Evolutionary conservation across 2,113 vertebrate species (phyloP).

Genomic region (Nothocercus nigrocapillus): DNA sequence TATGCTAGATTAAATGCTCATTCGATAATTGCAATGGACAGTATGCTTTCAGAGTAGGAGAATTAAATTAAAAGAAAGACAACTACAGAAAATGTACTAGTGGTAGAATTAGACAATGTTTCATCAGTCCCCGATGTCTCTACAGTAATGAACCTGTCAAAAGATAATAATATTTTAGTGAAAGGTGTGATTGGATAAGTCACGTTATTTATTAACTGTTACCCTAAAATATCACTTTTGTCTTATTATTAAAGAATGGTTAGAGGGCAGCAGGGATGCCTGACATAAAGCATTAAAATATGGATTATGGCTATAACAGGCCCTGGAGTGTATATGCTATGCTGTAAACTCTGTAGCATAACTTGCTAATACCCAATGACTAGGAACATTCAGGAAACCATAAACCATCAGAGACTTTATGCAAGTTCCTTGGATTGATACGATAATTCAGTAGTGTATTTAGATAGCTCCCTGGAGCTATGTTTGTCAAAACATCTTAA

Average conservation of each 20-base stretch:
- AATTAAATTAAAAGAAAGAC: slow-evolving; percentile 88
- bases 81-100: slow-evolving; percentile 81
- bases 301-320: slow-evolving; percentile 70
- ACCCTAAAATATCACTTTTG: slow-evolving; percentile 89
- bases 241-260: slow-evolving; percentile 82
- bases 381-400: neutral
- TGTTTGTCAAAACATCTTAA: slow-evolving; percentile 12
- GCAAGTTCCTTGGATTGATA: neutral
- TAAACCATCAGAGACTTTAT: neutral
- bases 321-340: neutral
- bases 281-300: slow-evolving; percentile 87
- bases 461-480: neutral
- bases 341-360: neutral
- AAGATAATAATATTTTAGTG: slow-evolving; percentile 88
- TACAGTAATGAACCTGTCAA: slow-evolving; percentile 94
- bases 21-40: slow-evolving; percentile 88
- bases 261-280: slow-evolving; percentile 74
- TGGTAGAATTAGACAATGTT: slow-evolving; percentile 84
- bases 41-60: slow-evolving; percentile 85
- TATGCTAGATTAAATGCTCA: slow-evolving; percentile 82
- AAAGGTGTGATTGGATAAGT: slow-evolving; percentile 87
- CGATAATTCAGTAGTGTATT: neutral
- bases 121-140: slow-evolving; percentile 76
- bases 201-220: slow-evolving; percentile 90
- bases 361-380: slow-evolving; percentile 2